Conservation (phyloP, 1,140 invertebrate genomes). For the Micrasema minimum region DNA sequence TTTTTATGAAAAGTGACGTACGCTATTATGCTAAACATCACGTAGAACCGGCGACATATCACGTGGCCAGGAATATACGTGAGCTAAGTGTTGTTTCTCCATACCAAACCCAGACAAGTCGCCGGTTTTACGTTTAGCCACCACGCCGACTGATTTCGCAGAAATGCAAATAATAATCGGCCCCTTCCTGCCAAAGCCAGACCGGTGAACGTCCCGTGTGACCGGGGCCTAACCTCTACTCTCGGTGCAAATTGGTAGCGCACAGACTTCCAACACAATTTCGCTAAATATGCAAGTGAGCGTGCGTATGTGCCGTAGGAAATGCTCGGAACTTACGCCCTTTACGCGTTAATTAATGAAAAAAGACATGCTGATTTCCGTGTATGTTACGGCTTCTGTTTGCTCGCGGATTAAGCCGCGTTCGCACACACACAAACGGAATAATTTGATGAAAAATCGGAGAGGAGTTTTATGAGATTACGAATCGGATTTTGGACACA, state of each 20-base stretch:
- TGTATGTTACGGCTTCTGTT: too few relatives aligned
- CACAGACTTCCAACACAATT: not conserved
- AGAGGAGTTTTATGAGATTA: not conserved
- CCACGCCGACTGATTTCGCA: conserved; percentile 40
- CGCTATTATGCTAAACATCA: too few relatives aligned
- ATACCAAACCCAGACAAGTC: too few relatives aligned
- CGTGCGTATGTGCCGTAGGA: too few relatives aligned
- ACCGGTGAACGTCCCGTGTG: conserved; percentile 43
- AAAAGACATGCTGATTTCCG: too few relatives aligned
- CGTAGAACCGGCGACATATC: too few relatives aligned
- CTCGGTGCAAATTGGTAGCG: conserved; percentile 15
- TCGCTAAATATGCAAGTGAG: too few relatives aligned
- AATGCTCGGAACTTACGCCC: too few relatives aligned
- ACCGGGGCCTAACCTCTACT: conserved; percentile 31
- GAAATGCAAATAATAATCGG: conserved; percentile 49
- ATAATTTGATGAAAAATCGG: not conserved
- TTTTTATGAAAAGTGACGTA: too few relatives aligned
- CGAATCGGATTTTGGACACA: not conserved
- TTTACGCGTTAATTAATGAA: too few relatives aligned
- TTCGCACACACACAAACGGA: not conserved
- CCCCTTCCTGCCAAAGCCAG: conserved; percentile 37
- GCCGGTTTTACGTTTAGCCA: conserved; percentile 1
- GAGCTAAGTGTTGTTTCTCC: too few relatives aligned
- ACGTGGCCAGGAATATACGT: too few relatives aligned
- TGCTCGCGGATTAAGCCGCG: not conserved